phyloP scores from a whole-genome alignment of 2,888 invertebrate genomes.

The Tyria jacobaeae region DNA sequence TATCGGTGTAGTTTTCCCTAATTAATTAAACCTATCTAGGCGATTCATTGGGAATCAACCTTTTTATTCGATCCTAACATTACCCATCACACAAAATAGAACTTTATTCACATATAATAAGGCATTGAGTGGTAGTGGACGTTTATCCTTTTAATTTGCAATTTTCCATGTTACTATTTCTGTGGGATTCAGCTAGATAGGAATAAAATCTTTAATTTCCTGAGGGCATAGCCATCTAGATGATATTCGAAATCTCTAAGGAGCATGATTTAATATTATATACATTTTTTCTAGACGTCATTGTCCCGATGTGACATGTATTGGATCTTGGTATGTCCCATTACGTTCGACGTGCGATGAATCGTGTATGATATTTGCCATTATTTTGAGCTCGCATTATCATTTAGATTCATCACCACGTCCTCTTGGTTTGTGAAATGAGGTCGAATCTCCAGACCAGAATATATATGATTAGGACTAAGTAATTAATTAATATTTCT shows the following conservation, averaged over 20 bases:
- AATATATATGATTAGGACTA: background rate
- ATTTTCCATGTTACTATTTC: conserved; percentile 82
- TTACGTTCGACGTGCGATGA: conserved; percentile 33
- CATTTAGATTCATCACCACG: conserved; percentile 13
- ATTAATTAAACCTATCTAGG: conserved; percentile 80
- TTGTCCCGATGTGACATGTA: conserved; percentile 29
- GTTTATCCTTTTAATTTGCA: conserved; percentile 77
- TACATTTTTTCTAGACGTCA: conserved; percentile 45
- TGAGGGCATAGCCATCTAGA: conserved; percentile 72
- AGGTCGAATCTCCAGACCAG: background rate
- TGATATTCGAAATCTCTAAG: conserved; percentile 66
- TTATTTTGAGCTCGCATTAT: conserved; percentile 4
- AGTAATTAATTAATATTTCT: background rate
- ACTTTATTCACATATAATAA: conserved; percentile 32
- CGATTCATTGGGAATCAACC: conserved; percentile 68
- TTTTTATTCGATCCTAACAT: conserved; percentile 70
- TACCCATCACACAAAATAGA: conserved; percentile 31
- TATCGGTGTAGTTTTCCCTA: conserved; percentile 69
- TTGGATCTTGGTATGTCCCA: conserved; percentile 34
- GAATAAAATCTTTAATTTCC: conserved; percentile 86
- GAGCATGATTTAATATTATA: conserved; percentile 47
- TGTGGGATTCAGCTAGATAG: conserved; percentile 78
- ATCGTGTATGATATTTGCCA: conserved; percentile 12
- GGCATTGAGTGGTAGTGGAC: conserved; percentile 36
- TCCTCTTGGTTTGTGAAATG: background rate